Percentiles rank a stretch among this genome's conserved stretches.
These are phyloP conservation scores for Corythaeola cristata DNA, from an alignment of 2,113 vertebrate species.

Conservation along the genomic window DNA sequence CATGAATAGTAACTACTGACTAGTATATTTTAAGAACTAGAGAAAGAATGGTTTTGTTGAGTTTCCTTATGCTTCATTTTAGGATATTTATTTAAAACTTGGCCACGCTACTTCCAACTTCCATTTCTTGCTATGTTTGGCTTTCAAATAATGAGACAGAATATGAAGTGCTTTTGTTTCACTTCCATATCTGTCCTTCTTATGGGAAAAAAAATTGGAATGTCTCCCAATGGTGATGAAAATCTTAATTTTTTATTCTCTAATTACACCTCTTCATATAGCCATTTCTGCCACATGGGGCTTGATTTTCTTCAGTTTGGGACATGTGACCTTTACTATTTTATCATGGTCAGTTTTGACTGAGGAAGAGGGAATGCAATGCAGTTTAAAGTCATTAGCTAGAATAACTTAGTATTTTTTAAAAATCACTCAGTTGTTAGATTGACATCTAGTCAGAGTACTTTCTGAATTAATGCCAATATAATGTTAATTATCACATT, in stretches of 20 bases:
- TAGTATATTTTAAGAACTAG: background rate
- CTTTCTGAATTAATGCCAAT: background rate
- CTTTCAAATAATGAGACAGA: background rate
- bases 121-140: background rate
- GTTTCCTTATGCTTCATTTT: background rate
- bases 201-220: background rate
- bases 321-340: background rate
- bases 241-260: background rate
- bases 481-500: background rate
- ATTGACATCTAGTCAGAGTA: background rate
- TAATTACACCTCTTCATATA: background rate
- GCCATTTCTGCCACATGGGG: background rate
- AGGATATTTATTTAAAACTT: background rate
- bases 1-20: background rate
- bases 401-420: background rate
- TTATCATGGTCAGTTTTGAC: background rate
- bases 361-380: background rate
- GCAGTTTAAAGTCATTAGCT: background rate
- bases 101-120: background rate
- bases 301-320: background rate
- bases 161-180: background rate
- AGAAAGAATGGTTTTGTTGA: background rate
- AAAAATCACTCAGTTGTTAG: background rate
- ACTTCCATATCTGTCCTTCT: background rate
- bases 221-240: background rate